phyloP scores from a whole-genome alignment of 2,888 invertebrate genomes.

The Erpobdella octoculata region DNA sequence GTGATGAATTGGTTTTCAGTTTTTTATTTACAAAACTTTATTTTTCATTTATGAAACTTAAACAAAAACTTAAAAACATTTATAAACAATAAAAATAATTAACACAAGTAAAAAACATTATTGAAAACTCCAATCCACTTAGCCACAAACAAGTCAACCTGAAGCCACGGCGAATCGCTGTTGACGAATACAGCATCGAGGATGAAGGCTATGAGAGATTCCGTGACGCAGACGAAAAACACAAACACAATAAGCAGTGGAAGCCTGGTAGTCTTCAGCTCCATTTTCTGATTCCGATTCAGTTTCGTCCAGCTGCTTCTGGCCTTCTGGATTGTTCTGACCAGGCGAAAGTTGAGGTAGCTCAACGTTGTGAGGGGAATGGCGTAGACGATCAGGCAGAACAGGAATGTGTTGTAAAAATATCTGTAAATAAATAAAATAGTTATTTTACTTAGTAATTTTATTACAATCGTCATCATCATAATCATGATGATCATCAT shows the following conservation, averaged over 20 bases:
- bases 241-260: constrained; percentile 46
- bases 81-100: neutral
- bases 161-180: constrained; percentile 34
- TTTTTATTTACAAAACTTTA: neutral
- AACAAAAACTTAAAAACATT: neutral
- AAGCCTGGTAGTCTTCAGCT: constrained; percentile 48
- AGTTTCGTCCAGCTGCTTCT: constrained; percentile 36
- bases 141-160: constrained; percentile 4
- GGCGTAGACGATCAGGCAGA: constrained; percentile 41
- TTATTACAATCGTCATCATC: neutral
- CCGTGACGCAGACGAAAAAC: constrained; percentile 45
- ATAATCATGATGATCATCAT: neutral
- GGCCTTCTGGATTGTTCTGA: constrained; percentile 45
- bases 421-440: constrained; percentile 28
- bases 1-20: too few species aligned
- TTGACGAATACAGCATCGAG: constrained; percentile 38
- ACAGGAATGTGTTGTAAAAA: constrained; percentile 39
- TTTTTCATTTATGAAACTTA: neutral
- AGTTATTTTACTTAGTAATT: neutral
- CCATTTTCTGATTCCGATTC: constrained; percentile 43
- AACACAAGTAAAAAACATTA: neutral
- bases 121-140: neutral
- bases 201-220: constrained; percentile 37
- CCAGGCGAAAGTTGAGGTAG: constrained; percentile 44
- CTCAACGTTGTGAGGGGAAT: constrained; percentile 44